Conservation (phyloP, 2,113 vertebrate genomes). For the Cinclus mexicanus region DNA sequence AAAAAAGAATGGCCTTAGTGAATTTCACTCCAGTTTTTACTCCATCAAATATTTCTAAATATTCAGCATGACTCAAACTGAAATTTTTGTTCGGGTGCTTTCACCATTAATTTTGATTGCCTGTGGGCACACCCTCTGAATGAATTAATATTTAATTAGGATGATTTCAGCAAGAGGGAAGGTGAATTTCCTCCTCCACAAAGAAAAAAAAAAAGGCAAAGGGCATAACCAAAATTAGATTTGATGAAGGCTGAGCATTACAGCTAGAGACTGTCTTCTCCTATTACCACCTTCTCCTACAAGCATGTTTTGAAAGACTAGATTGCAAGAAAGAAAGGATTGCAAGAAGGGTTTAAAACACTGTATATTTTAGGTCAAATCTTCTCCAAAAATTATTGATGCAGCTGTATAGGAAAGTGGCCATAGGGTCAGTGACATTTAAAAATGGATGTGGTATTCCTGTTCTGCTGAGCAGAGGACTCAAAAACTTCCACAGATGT, state of each 20-base stretch:
- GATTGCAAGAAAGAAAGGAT: not conserved
- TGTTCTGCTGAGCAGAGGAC: not conserved
- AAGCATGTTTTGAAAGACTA: not conserved
- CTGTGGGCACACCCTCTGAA: not conserved
- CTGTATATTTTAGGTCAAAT: not conserved
- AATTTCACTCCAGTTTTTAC: not conserved
- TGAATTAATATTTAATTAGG: not conserved
- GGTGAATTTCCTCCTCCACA: not conserved
- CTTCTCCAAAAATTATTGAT: not conserved
- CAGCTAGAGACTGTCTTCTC: not conserved
- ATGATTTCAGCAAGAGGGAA: not conserved
- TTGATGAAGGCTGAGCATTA: not conserved
- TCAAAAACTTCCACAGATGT: not conserved
- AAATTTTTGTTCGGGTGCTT: not conserved
- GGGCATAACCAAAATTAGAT: not conserved
- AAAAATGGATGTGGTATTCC: not conserved
- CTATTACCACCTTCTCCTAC: not conserved
- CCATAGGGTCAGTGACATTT: not conserved
- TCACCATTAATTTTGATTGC: not conserved
- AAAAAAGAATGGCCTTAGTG: not conserved
- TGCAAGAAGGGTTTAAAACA: not conserved
- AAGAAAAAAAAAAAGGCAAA: not conserved
- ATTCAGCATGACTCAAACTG: not conserved
- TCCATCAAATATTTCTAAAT: not conserved
- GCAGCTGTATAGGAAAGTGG: not conserved